Conservation (phyloP, 1,140 invertebrate genomes). For the Conus ventricosus region DNA sequence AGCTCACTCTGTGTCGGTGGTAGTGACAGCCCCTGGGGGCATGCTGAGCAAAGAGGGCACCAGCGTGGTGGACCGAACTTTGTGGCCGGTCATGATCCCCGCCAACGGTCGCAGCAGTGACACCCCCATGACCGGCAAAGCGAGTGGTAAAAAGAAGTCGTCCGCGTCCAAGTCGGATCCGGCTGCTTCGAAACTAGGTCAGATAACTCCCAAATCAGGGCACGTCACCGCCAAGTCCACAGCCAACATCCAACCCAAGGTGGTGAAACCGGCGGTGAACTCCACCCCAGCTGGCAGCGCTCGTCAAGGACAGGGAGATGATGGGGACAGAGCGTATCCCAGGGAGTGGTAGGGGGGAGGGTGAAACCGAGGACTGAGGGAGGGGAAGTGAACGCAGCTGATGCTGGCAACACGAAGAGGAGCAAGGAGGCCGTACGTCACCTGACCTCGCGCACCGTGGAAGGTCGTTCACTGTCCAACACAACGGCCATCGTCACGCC, state of each 20-base stretch:
- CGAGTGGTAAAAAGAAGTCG: not conserved
- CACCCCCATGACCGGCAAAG: not conserved
- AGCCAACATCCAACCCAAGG: not conserved
- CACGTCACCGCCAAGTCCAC: not conserved
- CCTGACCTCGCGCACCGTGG: not conserved
- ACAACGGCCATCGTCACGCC: constrained; percentile 25
- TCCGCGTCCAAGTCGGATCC: not conserved
- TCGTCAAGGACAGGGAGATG: not conserved
- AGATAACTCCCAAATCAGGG: not conserved
- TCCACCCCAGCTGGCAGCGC: not conserved
- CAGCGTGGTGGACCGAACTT: constrained; percentile 9
- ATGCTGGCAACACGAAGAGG: not conserved
- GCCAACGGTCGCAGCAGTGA: not conserved
- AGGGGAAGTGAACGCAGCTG: not conserved
- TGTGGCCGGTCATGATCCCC: not conserved
- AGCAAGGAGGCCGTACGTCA: not conserved
- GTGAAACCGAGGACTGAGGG: not conserved
- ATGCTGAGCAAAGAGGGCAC: not conserved
- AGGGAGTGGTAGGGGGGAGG: not conserved
- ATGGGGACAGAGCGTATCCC: not conserved
- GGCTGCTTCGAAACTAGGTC: not conserved
- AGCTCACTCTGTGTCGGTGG: not conserved
- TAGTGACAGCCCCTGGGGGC: not conserved
- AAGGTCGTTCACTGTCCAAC: not conserved
- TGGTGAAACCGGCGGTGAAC: not conserved